Evolutionary conservation across 1,140 invertebrate species (phyloP).

Genomic region (Patella vulgata): DNA sequence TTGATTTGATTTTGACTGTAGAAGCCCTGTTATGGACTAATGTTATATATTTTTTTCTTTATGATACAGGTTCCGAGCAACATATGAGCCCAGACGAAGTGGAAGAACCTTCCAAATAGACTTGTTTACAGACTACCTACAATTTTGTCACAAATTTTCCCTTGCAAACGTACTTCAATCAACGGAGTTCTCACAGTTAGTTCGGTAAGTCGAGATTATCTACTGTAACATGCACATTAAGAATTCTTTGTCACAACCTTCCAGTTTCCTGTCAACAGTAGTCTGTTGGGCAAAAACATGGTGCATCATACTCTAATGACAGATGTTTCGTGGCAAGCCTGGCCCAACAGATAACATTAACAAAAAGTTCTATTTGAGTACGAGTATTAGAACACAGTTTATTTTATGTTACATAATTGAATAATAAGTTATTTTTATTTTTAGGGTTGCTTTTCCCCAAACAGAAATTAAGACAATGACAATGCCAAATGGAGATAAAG

Average conservation of each 20-base stretch:
- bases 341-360: too few species aligned
- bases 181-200: slow-evolving; percentile 46
- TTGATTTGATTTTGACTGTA: too few species aligned
- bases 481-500: slow-evolving; percentile 74
- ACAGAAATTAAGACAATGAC: slow-evolving; percentile 49
- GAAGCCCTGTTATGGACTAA: too few species aligned
- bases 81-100: slow-evolving; percentile 47
- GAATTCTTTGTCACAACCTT: too few species aligned
- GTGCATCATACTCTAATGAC: too few species aligned
- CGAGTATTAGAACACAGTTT: too few species aligned
- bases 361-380: too few species aligned
- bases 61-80: slow-evolving; percentile 45
- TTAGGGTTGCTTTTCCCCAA: slow-evolving; percentile 49
- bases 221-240: too few species aligned
- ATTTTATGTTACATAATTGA: too few species aligned
- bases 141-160: slow-evolving; percentile 47
- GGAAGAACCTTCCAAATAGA: slow-evolving; percentile 43
- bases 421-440: too few species aligned
- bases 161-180: slow-evolving; percentile 44
- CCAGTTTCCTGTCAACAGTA: neutral
- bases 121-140: slow-evolving; percentile 53
- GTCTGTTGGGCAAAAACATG: too few species aligned
- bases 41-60: neutral
- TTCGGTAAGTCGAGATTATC: slow-evolving; percentile 47
- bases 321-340: too few species aligned